Evolutionary conservation across 2,113 vertebrate species (phyloP), one percentile per base, ranked within the genome.

Genomic region (Thermophis baileyi): DNA sequence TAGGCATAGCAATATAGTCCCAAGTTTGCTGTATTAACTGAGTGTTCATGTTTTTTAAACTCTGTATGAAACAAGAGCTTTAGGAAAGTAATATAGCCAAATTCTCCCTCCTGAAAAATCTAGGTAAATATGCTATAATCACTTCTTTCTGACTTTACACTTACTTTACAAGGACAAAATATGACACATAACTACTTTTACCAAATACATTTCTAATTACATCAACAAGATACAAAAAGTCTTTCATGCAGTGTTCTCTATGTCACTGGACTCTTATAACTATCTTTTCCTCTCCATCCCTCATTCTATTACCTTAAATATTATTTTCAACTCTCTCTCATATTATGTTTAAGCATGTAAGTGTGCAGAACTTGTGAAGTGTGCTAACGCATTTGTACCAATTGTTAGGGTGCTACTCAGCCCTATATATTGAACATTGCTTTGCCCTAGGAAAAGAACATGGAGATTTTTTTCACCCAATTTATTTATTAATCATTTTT

Each of bases 21-120:
- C 93, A 47, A 90, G 49, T 57, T 40, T 49, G 35, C 81, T 89
- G 60, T 27, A 10, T 1, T 87, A 85, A 35, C 20, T 20, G 24
- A 6, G 9, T 85, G 74, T 30, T 27, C 49, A 53, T 25, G 24
- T 0, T 88, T 0, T 4, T 14, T 44, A 55, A 44, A 30, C 10
- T 63, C 40, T 35, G 44, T 20, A 60, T 35, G 27, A 87, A 60
- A 87, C 51, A 22, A 87, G 30, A 91, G 18, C 55, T 63, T 49
- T 20, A 91, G 9, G 16, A n/a, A 27, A 8, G 24, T 11, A 27
- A 30, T 44, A 46, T 46, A 25, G 25, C n/a, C 9, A 30, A 22
- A 27, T 54, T 22, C 51, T n/a, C 9, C 20, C 2, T 9, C 7
- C 6, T 35, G 63, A 49, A 63, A 63, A 88, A 63, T 49, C 50